A percentile compares a stretch with the other conserved stretches of the same genome.
phyloP scores from a whole-genome alignment of 2,888 invertebrate genomes.

The Polyommatus iphigenia region DNA sequence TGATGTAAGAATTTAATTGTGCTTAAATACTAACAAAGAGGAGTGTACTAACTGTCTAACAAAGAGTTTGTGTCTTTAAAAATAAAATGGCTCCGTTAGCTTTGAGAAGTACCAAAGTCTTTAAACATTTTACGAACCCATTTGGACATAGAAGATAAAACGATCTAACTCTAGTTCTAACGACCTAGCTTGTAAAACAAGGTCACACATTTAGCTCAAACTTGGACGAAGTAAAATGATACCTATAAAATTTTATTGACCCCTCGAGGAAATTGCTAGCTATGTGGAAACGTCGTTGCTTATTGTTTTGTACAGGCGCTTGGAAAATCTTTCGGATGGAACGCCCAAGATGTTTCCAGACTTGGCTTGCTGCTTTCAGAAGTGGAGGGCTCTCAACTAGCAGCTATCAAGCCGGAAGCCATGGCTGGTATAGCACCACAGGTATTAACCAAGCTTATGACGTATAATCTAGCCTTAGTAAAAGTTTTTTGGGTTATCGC shows the following conservation, averaged over 20 bases:
- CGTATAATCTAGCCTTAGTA: background rate
- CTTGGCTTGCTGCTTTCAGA: slow-evolving; percentile 65
- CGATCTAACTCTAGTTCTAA: background rate
- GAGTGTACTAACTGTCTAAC: too few relatives aligned
- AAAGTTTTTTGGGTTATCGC: too few relatives aligned
- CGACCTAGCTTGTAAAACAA: background rate
- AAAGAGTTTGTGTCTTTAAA: too few relatives aligned
- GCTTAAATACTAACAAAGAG: too few relatives aligned
- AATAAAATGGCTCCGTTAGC: too few relatives aligned
- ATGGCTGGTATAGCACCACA: slow-evolving; percentile 65
- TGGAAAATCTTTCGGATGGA: slow-evolving; percentile 71
- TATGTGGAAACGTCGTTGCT: slow-evolving; percentile 40
- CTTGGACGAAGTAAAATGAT: background rate
- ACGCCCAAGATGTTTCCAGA: slow-evolving; percentile 63
- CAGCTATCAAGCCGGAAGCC: slow-evolving; percentile 62
- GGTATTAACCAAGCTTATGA: slow-evolving; percentile 33
- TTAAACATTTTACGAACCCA: background rate
- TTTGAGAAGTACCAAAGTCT: background rate
- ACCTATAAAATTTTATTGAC: background rate
- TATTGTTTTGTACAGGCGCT: slow-evolving; percentile 54
- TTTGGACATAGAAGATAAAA: background rate
- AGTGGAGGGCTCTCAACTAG: slow-evolving; percentile 58
- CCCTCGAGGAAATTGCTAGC: background rate
- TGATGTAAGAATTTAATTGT: background rate
- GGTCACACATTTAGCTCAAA: background rate